Conservation (phyloP, 2,888 invertebrate genomes). For the Parelbella ahira region DNA sequence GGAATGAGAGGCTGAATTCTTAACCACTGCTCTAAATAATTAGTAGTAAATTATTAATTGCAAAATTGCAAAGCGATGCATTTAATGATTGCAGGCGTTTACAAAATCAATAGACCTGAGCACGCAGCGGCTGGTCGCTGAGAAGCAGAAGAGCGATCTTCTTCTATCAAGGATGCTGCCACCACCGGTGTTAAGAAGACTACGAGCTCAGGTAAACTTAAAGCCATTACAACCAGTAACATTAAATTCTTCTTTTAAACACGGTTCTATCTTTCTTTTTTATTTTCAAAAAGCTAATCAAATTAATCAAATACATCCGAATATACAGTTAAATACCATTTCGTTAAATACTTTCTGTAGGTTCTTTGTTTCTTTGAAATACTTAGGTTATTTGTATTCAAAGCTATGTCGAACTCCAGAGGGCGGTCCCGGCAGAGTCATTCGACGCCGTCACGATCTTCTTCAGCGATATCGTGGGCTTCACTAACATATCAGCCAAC, state of each 20-base stretch:
- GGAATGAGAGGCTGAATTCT: too few species aligned
- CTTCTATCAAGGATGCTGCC: constrained; percentile 82
- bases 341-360: too few species aligned
- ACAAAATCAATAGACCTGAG: constrained; percentile 71
- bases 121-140: constrained; percentile 70
- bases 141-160: constrained; percentile 81
- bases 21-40: too few species aligned
- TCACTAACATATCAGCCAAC: constrained; percentile 82
- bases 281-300: too few species aligned
- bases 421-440: constrained; percentile 82
- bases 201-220: constrained; percentile 54
- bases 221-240: too few species aligned
- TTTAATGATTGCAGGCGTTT: constrained; percentile 57
- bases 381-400: too few species aligned
- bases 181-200: constrained; percentile 70
- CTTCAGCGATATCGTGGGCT: constrained; percentile 86
- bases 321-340: too few species aligned
- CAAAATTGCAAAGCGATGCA: not conserved
- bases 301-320: too few species aligned
- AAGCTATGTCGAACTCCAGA: constrained; percentile 38
- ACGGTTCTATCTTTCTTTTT: too few species aligned
- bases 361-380: too few species aligned
- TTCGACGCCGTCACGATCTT: constrained; percentile 85
- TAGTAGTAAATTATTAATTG: not conserved
- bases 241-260: too few species aligned